These are phyloP conservation scores for Phalanger gymnotis DNA, from an alignment of 2,797 vertebrate species.

Conservation along the genomic window DNA sequence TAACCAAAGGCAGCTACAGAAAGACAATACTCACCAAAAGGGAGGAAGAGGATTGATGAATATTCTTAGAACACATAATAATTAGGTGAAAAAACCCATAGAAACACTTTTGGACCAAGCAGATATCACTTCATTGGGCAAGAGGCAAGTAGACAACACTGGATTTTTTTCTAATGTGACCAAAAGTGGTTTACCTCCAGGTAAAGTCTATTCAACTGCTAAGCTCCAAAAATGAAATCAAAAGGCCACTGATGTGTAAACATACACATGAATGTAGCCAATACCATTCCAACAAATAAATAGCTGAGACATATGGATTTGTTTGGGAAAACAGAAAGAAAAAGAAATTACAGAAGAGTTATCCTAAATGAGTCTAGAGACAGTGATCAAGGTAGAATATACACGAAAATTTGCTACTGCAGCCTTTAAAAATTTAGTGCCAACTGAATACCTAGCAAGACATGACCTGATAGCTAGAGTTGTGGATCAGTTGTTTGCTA, in stretches of 20 bases:
- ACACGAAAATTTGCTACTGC: not conserved
- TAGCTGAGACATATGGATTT: not conserved
- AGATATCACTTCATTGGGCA: not conserved
- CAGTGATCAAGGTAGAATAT: not conserved
- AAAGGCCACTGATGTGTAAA: not conserved
- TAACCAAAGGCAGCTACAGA: not conserved
- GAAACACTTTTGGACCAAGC: not conserved
- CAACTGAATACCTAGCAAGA: not conserved
- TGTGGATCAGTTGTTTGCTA: not conserved
- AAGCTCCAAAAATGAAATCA: not conserved
- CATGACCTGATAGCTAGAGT: not conserved
- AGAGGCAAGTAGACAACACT: not conserved
- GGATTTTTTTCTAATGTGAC: not conserved
- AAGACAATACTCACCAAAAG: not conserved
- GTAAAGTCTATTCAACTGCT: not conserved
- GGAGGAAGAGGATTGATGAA: not conserved
- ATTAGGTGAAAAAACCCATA: not conserved
- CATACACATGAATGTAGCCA: not conserved
- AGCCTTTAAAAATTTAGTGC: not conserved
- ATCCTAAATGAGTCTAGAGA: not conserved
- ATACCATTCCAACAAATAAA: not conserved
- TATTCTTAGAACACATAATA: not conserved
- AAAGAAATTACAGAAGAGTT: not conserved
- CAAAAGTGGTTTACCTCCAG: not conserved
- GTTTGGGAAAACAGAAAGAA: not conserved